Evolutionary conservation across 2,113 vertebrate genomes (phyloP), one percentile per base, ranked within the genome.

Genomic region (Gracilinanus agilis): DNA sequence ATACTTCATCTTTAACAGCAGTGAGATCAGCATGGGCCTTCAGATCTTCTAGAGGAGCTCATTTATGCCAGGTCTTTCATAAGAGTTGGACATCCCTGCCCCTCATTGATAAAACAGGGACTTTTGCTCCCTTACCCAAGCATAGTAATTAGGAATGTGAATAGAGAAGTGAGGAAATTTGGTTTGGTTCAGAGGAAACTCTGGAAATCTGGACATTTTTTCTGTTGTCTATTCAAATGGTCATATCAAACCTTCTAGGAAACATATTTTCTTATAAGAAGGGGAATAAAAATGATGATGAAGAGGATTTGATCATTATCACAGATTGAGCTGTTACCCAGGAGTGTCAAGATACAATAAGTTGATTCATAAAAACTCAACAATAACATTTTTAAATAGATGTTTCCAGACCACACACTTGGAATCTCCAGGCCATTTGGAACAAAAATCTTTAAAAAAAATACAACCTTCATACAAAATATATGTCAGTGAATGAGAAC

Each of bases 131-230:
- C 21, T 91, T 0, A 34, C 27, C 90, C 53, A 90, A 88, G 90
- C 93, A 24, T 24, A 90, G 21, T 40, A 54, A 27, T 13, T 92
- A 89, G 56, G 53, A 9, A 55, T 49, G 56, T 29, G 13, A 27
- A 93, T 56, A 54, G 25, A 55, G 90, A 91, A 53, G 27, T 83
- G 54, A 88, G 34, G 23, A 83, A 16, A 21, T 11, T 89, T 3
- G 9, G 1, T 92, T 93, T 90, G 16, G 27, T 91, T 95, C 53
- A 58, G 24, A 55, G 44, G 58, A 54, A 2, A 2, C 55, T 90
- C 91, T 83, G 67, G 27, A 94, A 89, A 40, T 91, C 40, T 25
- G 67, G n/a, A 92, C 2, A 25, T 92, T 95, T 91, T n/a, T 58
- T 94, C 9, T 40, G 67, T 91, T 21, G n/a, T 92, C 93, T 44